Percentiles rank a stretch among this genome's conserved stretches.
Conservation (phyloP, 2,888 invertebrate species). For the Harpalus rufipes region DNA sequence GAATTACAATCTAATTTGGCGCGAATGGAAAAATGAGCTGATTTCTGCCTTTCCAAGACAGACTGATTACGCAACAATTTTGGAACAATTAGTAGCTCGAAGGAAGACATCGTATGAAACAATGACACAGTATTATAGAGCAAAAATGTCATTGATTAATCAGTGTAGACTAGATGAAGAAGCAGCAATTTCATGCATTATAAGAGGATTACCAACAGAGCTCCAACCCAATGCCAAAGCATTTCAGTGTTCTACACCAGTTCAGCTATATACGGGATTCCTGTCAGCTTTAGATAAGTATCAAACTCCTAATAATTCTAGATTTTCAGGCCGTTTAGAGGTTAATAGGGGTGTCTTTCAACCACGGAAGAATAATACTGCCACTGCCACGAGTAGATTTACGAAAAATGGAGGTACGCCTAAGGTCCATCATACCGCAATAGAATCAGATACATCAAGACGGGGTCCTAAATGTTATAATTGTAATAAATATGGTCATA, state of each 20-base stretch:
- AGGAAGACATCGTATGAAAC: no score
- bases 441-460: background rate
- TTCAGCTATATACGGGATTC: slow-evolving; percentile 60
- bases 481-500: slow-evolving; percentile 22
- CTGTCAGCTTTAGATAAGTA: slow-evolving; percentile 62
- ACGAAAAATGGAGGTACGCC: background rate
- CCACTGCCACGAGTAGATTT: background rate
- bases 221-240: slow-evolving; percentile 66
- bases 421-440: background rate
- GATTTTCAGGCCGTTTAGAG: background rate
- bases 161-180: slow-evolving; percentile 10
- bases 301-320: slow-evolving; percentile 60
- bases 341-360: background rate
- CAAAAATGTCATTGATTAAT: slow-evolving; percentile 68
- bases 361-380: background rate
- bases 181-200: slow-evolving; percentile 56
- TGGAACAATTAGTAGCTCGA: no score
- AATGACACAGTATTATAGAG: slow-evolving; percentile 71
- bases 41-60: no score
- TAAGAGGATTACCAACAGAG: slow-evolving; percentile 62
- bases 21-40: no score
- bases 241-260: slow-evolving; percentile 55
- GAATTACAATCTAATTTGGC: no score
- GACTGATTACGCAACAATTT: no score
- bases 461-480: slow-evolving; percentile 6